Base-by-base conservation (phyloP, 1,140 invertebrate genomes). In the Callitettix versicolor region DNA sequence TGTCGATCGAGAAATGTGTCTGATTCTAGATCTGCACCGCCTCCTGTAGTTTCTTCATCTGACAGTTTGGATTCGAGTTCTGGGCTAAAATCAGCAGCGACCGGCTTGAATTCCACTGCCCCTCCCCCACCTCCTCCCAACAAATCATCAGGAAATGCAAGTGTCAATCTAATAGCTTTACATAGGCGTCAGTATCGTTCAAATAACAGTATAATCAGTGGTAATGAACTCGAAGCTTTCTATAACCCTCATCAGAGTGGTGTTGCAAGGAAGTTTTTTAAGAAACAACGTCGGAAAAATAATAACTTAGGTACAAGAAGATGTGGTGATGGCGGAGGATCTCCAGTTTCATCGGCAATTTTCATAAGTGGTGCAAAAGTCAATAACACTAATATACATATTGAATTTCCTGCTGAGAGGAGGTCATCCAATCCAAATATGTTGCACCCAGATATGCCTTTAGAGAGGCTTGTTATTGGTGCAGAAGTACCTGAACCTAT, bases 181-280 rank as follows among this genome's bases (percentile, higher is more conserved):
- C 82, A 85, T 65, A 70, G 79, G 51, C 81, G 82, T 60, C 82
- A 86, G 63, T 84, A 83, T 60, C 74, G 81, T 53, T 79, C 78
- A 0, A 79, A 80, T 57, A 81, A 80, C 64, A 81, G 79, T 6
- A 79, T 84, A 43, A 81, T 82, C 42, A 83, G 81, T 2, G 80
- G 80, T 55, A 81, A 81, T 1, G 82, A 85, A 53, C 82, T 84
- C 0, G 84, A 91, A 62, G 79, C 88, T 68, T 95, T 94, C 69
- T 94, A 94, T 64, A 93, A 95, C 73, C 88, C 90, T 0, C 86
- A 88, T 64, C 91, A 95, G 68, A 93, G 88, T 67, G 90, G 88
- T 14, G 88, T 92, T 1, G 91, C 91, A 0, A 79, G 88, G 57
- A 91, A 90, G 63, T 94, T 93, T 69, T 94, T 94, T 68, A 87